Conservation (phyloP, 2,888 invertebrate species). For the Entomobrya multifasciata region DNA sequence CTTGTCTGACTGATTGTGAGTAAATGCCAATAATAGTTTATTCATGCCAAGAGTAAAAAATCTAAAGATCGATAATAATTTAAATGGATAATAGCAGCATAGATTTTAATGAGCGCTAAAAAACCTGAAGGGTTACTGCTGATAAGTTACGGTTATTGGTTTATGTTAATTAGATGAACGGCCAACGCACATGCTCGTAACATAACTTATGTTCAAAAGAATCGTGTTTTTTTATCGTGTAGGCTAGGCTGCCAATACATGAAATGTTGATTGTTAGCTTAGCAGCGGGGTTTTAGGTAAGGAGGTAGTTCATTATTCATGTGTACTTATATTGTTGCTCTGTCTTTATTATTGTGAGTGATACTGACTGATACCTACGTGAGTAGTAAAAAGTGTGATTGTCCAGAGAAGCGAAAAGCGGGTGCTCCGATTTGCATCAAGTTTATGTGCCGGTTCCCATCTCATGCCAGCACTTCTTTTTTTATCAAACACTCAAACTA, state of each 20-base stretch:
- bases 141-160: constrained; percentile 55
- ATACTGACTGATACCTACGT: background rate
- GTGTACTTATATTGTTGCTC: too few relatives aligned
- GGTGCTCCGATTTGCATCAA: too few relatives aligned
- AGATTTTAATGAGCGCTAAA: constrained; percentile 44
- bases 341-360: background rate
- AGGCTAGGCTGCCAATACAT: too few relatives aligned
- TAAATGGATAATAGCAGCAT: constrained; percentile 48
- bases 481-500: background rate
- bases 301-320: too few relatives aligned
- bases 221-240: background rate
- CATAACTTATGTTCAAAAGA: background rate
- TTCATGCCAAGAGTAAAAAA: background rate
- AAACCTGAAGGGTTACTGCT: constrained; percentile 13
- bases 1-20: constrained; percentile 4
- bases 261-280: too few relatives aligned
- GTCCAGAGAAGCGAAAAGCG: too few relatives aligned
- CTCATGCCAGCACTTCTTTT: background rate
- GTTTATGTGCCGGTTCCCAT: too few relatives aligned
- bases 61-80: constrained; percentile 5
- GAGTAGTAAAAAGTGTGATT: background rate
- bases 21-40: constrained; percentile 38
- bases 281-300: too few relatives aligned
- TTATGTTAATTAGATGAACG: constrained; percentile 49
- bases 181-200: background rate